Evolutionary conservation across 2,888 invertebrate genomes (phyloP), one percentile per base, ranked within the genome.

Genomic region (Atrina japonica): DNA sequence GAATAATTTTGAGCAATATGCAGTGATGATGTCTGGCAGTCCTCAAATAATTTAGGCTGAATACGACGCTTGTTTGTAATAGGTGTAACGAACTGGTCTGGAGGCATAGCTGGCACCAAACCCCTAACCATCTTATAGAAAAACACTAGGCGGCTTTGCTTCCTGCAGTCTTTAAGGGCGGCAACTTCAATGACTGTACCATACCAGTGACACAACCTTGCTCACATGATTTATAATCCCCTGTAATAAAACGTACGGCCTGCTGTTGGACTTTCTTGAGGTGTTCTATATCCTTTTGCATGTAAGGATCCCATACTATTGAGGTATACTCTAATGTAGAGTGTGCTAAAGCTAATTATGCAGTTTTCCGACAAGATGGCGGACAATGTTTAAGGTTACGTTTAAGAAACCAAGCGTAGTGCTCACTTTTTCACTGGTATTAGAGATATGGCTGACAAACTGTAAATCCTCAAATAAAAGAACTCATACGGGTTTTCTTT

Each of bases 91-190:
- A 41, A 41, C 9, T 41, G 41, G 9, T 41, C 41, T 41, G 53
- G 53, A 9, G n/a, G 23, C 52, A 52, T 52, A n/a, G 52, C 52
- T 53, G 53, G 53, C 14, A 53, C 29, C 53, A 23, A 29, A 29
- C 53, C 53, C 27, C 27, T 29, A 29, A 53, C 53, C 29, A 53
- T 14, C 18, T 25, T 53, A 16, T 27, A 53, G 53, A 53, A 53
- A 53, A 53, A 53, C 14, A 53, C 11, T 5, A 53, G 25, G 11
- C 53, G 18, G 0, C 3, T 11, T 53, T 53, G 29, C 16, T 53
- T 53, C 25, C 27, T 21, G 25, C 53, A 3, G 53, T 25, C 53
- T 53, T 6, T 11, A 53, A n/a, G 21, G 53, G 29, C 18, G 53
- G 25, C 27, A 53, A n/a, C n/a, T 53, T 9, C 25, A 53, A 3